Evolutionary conservation across 2,888 invertebrate species (phyloP).

Genomic region (Leptopilina myrica): DNA sequence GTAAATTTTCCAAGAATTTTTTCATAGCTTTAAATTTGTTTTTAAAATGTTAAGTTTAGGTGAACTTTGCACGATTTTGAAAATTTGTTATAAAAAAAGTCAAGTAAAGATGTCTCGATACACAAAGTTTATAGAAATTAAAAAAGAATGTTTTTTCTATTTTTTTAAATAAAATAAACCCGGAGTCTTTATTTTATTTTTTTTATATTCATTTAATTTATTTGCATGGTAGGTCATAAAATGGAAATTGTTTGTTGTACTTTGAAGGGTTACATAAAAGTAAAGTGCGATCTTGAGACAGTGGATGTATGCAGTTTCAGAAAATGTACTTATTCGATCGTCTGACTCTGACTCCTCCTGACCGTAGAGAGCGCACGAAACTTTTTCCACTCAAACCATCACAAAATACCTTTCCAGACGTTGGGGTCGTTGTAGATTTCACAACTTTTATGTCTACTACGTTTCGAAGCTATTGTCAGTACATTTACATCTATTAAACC

Average conservation of each 20-base stretch:
- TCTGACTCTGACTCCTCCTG: background rate
- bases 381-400: constrained; percentile 31
- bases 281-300: background rate
- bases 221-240: background rate
- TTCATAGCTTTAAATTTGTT: no score
- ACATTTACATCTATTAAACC: background rate
- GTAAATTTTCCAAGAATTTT: no score
- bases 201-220: no score
- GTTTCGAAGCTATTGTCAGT: background rate
- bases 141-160: no score
- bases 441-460: constrained; percentile 5
- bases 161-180: no score
- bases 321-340: constrained; percentile 15
- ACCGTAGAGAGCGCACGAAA: background rate
- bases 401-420: constrained; percentile 29
- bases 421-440: background rate
- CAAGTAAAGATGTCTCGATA: no score
- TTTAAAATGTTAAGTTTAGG: no score
- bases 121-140: no score
- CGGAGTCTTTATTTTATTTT: no score
- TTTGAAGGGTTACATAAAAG: background rate
- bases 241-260: background rate
- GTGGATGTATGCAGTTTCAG: background rate
- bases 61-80: no score
- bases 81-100: no score